Evolutionary conservation across 2,797 vertebrate genomes (phyloP), one percentile per base, ranked within the genome.

Genomic region (Limosa lapponica): DNA sequence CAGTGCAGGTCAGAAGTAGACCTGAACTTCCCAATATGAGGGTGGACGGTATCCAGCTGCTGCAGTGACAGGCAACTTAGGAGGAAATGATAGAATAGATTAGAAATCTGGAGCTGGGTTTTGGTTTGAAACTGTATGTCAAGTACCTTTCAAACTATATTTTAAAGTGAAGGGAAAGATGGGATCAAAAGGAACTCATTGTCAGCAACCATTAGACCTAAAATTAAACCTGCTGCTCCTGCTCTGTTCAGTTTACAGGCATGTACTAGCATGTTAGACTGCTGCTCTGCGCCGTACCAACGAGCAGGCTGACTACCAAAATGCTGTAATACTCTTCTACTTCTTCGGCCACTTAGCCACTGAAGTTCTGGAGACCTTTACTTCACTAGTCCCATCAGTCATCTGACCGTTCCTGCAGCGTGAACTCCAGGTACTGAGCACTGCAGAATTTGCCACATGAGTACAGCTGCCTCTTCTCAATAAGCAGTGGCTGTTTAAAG

Each of bases 81-180:
- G 59, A 67, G 79, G 82, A 92, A 89, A 77, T 57, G 44, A 44
- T 78, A 72, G 55, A 67, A 52, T 8, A 74, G 86, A 55, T 75
- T 70, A 91, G 77, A 79, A 94, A 91, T 80, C 36, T 0, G 0
- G 69, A 91, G 36, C 46, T 72, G 65, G 19, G n/a, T 75, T 96
- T 96, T 88, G 77, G 34, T 66, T 94, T 78, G 58, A 88, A 87
- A 79, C 75, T 82, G 12, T 75, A n/a, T 72, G 78, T 94, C 54
- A 92, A 34, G 46, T 74, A 62, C 17, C 65, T 91, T 96, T 93
- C 79, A 88, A 96, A 88, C 69, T 83, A 1, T 70, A 44, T 93
- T 91, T 95, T 91, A 54, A 94, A 91, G 61, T 54, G 85, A 93
- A 95, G 80, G 49, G 69, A 78, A 87, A 82, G 44, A 54, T 82